Conservation (phyloP, 2,113 vertebrate species). For the Perca flavescens region DNA sequence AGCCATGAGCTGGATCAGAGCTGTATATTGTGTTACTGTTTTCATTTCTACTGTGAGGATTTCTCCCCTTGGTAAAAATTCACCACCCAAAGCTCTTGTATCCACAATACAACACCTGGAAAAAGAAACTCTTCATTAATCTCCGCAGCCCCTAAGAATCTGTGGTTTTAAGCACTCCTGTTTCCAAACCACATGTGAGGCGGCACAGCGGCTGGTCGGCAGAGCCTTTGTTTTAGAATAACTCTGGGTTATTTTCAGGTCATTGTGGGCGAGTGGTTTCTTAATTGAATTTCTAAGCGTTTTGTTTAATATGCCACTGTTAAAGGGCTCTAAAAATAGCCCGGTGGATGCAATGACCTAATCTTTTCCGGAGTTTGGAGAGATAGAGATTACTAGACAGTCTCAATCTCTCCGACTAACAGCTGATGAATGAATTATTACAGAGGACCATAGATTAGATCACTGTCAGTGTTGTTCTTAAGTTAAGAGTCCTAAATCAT, state of each 20-base stretch:
- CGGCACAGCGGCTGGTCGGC: slow-evolving; percentile 64
- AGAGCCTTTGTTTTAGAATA: slow-evolving; percentile 78
- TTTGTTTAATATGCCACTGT: slow-evolving; percentile 84
- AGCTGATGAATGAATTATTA: slow-evolving; percentile 74
- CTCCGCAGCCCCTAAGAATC: slow-evolving; percentile 76
- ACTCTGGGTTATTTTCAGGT: slow-evolving; percentile 84
- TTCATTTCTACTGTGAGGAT: slow-evolving; percentile 84
- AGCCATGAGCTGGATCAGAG: slow-evolving; percentile 75
- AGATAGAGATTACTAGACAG: slow-evolving; percentile 64
- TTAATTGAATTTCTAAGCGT: slow-evolving; percentile 84
- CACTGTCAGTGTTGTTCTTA: slow-evolving; percentile 66
- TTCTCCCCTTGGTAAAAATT: slow-evolving; percentile 82
- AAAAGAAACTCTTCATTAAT: slow-evolving; percentile 86
- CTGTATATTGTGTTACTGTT: slow-evolving; percentile 85
- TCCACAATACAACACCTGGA: slow-evolving; percentile 88
- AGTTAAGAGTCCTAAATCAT: slow-evolving; percentile 60
- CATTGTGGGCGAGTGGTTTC: slow-evolving; percentile 80
- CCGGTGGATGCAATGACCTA: slow-evolving; percentile 78
- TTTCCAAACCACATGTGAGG: slow-evolving; percentile 80
- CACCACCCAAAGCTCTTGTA: slow-evolving; percentile 83
- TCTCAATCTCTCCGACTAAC: slow-evolving; percentile 66
- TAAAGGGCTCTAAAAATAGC: slow-evolving; percentile 83
- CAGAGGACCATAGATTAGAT: slow-evolving; percentile 63
- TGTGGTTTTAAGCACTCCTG: slow-evolving; percentile 75
- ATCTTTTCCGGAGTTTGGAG: slow-evolving; percentile 79